Evolutionary conservation across 2,113 vertebrate species (phyloP), one percentile per base, ranked within the genome.

Genomic region (Oncorhynchus keta): DNA sequence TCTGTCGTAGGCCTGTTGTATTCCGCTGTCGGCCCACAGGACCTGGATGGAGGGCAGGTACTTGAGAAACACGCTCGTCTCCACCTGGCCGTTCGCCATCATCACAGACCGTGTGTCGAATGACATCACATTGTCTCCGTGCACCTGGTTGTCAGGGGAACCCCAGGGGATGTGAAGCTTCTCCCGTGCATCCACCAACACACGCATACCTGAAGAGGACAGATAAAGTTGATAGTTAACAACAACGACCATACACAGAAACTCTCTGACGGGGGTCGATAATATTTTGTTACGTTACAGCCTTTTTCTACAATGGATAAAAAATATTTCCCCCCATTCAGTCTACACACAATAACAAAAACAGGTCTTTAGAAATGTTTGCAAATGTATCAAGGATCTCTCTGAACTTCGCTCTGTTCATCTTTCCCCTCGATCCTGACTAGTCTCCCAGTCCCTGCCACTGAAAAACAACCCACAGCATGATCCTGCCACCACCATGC

Each of bases 91-190:
- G 39, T 92, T 94, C 13, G 79, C 90, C 84, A 95, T 95, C 76
- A 87, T 88, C 16, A 93, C 89, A 0, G 96, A 95, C 0, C 97
- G 94, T 0, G 97, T 99, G 84, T 99, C 96, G 12, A 99, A 97
- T 0, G 94, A 93, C 97, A 99, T 98, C 92, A 99, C 79, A 45
- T 79, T 90, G 74, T 97, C 95, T 0, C 96, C 97, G 0, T 95
- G 90, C 18, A 76, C 83, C 76, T 97, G 96, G 92, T 99, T 99
- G 26, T 92, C 81, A 0, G 92, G 85, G 72, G 97, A 93, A 77
- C 97, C 97, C 98, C 98, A 99, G 0, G 96, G 96, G 85, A 99
- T 99, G 89, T 98, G 97, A 78, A 99, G 95, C 88, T 99, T 99
- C 89, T 98, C 97, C 49, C 98, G 94, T 61, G 98, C 98, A 6